phyloP scores from a whole-genome alignment of 2,888 invertebrate species.

The Octonoba sinensis region DNA sequence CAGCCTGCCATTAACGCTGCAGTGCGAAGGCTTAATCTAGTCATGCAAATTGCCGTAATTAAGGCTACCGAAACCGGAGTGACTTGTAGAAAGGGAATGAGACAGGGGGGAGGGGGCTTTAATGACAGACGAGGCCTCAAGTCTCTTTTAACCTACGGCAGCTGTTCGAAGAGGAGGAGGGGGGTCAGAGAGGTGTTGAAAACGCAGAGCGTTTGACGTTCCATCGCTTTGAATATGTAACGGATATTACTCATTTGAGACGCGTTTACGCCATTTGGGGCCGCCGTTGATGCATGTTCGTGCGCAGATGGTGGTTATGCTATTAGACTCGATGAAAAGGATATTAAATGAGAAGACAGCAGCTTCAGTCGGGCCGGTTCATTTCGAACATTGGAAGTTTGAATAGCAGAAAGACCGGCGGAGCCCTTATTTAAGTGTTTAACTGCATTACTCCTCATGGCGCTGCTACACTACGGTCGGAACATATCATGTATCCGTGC shows the following conservation, averaged over 20 bases:
- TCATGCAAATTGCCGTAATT: constrained; percentile 63
- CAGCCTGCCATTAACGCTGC: constrained; percentile 13
- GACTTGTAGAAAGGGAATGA: constrained; percentile 17
- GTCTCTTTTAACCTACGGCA: constrained; percentile 3
- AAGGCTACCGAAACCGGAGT: constrained; percentile 11
- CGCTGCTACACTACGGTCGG: too few relatives aligned
- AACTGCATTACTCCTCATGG: too few relatives aligned
- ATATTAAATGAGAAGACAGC: constrained; percentile 32
- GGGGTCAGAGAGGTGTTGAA: constrained; percentile 44
- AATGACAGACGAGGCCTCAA: constrained; percentile 19
- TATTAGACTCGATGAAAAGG: constrained; percentile 28
- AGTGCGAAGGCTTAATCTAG: constrained; percentile 38
- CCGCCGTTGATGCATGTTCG: constrained; percentile 3
- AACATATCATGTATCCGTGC: too few relatives aligned
- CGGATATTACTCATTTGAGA: constrained; percentile 53
- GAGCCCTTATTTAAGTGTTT: too few relatives aligned
- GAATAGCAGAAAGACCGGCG: too few relatives aligned
- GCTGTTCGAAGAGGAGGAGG: constrained; percentile 31
- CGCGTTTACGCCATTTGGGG: not conserved
- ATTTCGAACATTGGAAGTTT: too few relatives aligned
- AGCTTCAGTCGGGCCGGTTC: not conserved
- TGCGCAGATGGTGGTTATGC: constrained; percentile 2
- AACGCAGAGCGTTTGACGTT: constrained; percentile 47
- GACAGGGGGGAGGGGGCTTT: not conserved
- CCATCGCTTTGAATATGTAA: constrained; percentile 59